These are phyloP conservation scores for Stegodyphus mimosarum DNA, from an alignment of 1,140 invertebrate species.

Conservation along the genomic window DNA sequence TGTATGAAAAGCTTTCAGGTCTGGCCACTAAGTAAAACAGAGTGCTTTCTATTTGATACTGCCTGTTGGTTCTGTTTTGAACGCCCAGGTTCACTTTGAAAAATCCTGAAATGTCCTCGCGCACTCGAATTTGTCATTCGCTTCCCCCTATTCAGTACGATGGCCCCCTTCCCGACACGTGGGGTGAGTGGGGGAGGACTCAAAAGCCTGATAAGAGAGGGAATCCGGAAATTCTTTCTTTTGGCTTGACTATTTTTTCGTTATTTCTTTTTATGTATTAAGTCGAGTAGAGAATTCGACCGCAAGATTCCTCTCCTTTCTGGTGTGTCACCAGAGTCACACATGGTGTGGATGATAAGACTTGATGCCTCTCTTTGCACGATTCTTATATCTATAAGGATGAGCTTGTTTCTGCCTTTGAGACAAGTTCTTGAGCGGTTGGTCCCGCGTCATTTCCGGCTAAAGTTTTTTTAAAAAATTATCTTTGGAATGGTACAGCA, in stretches of 20 bases:
- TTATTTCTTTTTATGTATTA: conserved; percentile 36
- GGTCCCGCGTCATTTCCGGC: too few relatives aligned
- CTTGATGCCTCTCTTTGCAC: conserved; percentile 24
- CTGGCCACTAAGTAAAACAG: neutral
- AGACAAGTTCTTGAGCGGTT: too few relatives aligned
- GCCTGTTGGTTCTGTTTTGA: conserved; percentile 50
- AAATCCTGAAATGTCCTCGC: conserved; percentile 21
- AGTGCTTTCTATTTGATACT: conserved; percentile 26
- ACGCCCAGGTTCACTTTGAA: conserved; percentile 23
- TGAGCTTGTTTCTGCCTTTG: too few relatives aligned
- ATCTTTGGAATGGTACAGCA: too few relatives aligned
- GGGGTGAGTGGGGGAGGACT: conserved; percentile 10
- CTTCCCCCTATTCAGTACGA: conserved; percentile 4
- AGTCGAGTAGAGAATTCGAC: conserved; percentile 48
- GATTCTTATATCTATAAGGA: too few relatives aligned
- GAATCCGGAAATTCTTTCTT: conserved; percentile 51
- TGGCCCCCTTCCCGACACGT: neutral
- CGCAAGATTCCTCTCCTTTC: conserved; percentile 34
- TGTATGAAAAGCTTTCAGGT: conserved; percentile 18
- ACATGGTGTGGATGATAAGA: conserved; percentile 27
- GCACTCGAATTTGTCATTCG: conserved; percentile 47
- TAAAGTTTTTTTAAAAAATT: too few relatives aligned
- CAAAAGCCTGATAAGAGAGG: conserved; percentile 39
- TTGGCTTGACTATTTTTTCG: conserved; percentile 23
- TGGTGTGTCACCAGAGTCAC: conserved; percentile 13